Conservation (phyloP, 2,888 invertebrate species). For the Drosophila rellima region DNA sequence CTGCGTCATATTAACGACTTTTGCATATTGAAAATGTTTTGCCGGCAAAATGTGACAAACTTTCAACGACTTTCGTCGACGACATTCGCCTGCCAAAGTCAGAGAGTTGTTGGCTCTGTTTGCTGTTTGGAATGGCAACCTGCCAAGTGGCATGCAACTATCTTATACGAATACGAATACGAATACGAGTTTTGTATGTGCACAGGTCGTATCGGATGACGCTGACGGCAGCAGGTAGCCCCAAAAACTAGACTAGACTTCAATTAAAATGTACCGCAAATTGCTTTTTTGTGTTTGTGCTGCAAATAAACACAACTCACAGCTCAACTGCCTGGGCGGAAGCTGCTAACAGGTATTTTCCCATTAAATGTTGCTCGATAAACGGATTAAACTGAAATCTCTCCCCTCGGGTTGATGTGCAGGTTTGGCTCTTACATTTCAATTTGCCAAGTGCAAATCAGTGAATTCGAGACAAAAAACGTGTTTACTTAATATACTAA, state of each 20-base stretch:
- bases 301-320: conserved; percentile 60
- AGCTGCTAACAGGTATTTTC: neutral
- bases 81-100: conserved; percentile 30
- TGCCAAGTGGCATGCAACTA: conserved; percentile 51
- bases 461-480: neutral
- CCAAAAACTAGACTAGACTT: conserved; percentile 47
- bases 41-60: conserved; percentile 75
- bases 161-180: neutral
- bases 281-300: conserved; percentile 68
- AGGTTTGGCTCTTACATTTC: conserved; percentile 4
- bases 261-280: conserved; percentile 74
- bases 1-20: conserved; percentile 73
- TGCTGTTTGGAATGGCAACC: conserved; percentile 65
- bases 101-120: conserved; percentile 21
- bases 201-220: conserved; percentile 5
- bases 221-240: conserved; percentile 20
- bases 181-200: no score
- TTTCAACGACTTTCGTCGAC: conserved; percentile 67
- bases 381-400: conserved; percentile 9
- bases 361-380: conserved; percentile 19
- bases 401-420: neutral
- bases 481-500: no score
- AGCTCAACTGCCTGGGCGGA: neutral
- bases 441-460: conserved; percentile 1
- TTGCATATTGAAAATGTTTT: conserved; percentile 80